Percentiles rank a stretch among this genome's conserved stretches.
These are phyloP conservation scores for Cotesia congregata DNA, from an alignment of 2,888 invertebrate species.

Conservation along the genomic window DNA sequence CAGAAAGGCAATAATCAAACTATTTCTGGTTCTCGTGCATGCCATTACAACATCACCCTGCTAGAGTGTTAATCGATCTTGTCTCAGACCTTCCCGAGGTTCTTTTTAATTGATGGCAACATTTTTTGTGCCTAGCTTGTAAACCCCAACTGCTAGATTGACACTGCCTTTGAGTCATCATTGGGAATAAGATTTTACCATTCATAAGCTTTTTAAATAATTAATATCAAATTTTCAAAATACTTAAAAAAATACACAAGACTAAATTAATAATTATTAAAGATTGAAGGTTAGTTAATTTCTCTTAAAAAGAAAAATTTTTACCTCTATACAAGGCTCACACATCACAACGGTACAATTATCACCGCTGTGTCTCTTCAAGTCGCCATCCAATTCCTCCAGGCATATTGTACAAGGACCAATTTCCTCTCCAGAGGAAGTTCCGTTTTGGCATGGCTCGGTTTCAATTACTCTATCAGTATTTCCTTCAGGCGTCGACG, in stretches of 20 bases:
- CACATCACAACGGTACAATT: constrained; percentile 73
- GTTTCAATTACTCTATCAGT: constrained; percentile 55
- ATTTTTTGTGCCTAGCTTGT: constrained; percentile 74
- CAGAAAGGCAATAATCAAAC: constrained; percentile 70
- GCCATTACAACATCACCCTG: constrained; percentile 78
- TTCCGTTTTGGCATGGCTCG: constrained; percentile 56
- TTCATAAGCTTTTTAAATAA: too few relatives aligned
- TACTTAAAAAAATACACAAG: neutral
- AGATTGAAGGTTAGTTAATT: too few relatives aligned
- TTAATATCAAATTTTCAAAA: too few relatives aligned
- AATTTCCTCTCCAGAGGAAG: constrained; percentile 60
- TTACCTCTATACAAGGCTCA: constrained; percentile 74
- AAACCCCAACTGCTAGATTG: constrained; percentile 84
- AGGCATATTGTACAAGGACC: constrained; percentile 74
- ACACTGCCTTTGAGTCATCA: constrained; percentile 74
- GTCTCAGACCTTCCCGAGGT: constrained; percentile 89
- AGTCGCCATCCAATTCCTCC: constrained; percentile 73
- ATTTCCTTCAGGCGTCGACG: constrained; percentile 53
- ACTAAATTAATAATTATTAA: too few relatives aligned
- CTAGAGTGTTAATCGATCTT: constrained; percentile 78
- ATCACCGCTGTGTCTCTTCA: constrained; percentile 74
- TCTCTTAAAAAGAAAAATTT: constrained; percentile 37
- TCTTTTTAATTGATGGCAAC: constrained; percentile 69
- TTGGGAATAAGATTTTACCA: constrained; percentile 52
- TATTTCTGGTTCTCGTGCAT: constrained; percentile 84